These are phyloP conservation scores for Mya arenaria DNA, from an alignment of 1,140 invertebrate species.

Conservation along the genomic window DNA sequence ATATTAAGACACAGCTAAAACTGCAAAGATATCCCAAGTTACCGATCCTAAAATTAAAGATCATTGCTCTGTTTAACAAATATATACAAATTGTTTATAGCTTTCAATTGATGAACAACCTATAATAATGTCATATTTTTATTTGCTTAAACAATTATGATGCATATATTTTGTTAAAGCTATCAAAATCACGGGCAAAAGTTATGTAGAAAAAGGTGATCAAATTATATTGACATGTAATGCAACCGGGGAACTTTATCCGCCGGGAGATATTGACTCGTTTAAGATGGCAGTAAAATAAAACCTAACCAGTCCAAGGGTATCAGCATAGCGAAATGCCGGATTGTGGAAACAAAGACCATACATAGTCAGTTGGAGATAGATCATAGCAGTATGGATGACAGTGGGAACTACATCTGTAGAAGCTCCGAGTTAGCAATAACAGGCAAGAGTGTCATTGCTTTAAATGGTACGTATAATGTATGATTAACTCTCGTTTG, in stretches of 20 bases:
- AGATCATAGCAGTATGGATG: constrained; percentile 67
- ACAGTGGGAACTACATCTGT: constrained; percentile 73
- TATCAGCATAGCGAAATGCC: constrained; percentile 64
- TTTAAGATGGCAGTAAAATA: constrained; percentile 70
- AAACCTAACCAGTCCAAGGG: constrained; percentile 55
- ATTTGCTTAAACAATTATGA: neutral
- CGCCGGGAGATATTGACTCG: constrained; percentile 70
- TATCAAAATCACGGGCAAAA: constrained; percentile 59
- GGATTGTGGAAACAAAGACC: constrained; percentile 62
- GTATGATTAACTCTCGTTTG: too few species aligned
- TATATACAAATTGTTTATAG: too few species aligned
- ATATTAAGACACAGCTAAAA: too few species aligned
- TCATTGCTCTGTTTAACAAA: too few species aligned
- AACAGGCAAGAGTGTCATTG: constrained; percentile 68
- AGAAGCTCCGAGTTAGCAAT: constrained; percentile 69
- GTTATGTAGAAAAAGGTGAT: constrained; percentile 66
- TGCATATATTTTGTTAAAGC: constrained; percentile 57
- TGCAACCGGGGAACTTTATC: constrained; percentile 63
- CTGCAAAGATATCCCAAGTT: too few species aligned
- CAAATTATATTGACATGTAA: constrained; percentile 69
- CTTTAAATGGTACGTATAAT: constrained; percentile 75
- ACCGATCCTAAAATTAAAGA: too few species aligned
- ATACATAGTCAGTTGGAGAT: constrained; percentile 71
- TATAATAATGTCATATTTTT: neutral
- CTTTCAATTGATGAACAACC: neutral